Percentiles rank a stretch among this genome's conserved stretches.
Evolutionary conservation across 2,113 vertebrate genomes (phyloP).

Genomic region (Oreotrochilus melanogaster): DNA sequence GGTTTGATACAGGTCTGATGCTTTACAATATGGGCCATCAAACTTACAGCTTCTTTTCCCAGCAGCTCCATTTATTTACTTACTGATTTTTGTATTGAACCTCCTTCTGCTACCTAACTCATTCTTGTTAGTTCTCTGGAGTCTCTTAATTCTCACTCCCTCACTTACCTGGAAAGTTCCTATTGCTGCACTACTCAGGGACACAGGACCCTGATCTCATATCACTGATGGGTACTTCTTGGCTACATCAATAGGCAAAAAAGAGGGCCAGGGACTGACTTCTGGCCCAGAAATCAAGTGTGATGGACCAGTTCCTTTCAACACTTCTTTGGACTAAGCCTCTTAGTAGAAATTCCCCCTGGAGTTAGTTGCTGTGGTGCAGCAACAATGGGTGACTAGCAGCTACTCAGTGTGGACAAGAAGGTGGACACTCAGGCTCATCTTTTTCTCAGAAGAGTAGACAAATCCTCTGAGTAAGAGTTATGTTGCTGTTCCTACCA

Average conservation of each 20-base stretch:
- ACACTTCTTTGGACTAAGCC: not conserved
- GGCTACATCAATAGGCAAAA: not conserved
- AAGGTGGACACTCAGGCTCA: not conserved
- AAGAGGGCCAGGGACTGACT: not conserved
- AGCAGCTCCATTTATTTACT: conserved; percentile 4
- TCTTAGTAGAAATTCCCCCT: not conserved
- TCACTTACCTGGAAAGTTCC: not conserved
- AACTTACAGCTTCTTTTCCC: not conserved
- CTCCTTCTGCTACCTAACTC: not conserved
- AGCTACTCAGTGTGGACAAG: not conserved
- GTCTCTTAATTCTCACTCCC: not conserved
- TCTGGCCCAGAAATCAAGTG: not conserved
- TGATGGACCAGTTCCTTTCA: not conserved
- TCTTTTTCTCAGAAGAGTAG: not conserved
- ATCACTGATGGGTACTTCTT: not conserved
- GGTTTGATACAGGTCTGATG: not conserved
- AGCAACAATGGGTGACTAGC: not conserved
- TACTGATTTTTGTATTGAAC: not conserved
- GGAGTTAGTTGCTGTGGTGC: not conserved
- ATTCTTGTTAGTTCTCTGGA: not conserved
- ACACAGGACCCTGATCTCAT: not conserved
- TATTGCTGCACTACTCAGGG: not conserved
- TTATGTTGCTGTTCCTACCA: not conserved
- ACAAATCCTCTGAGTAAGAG: not conserved
- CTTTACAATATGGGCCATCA: not conserved